A percentile compares a stretch with the other conserved stretches of the same genome.
phyloP scores from a whole-genome alignment of 2,113 vertebrate species.

The Calonectris borealis region DNA sequence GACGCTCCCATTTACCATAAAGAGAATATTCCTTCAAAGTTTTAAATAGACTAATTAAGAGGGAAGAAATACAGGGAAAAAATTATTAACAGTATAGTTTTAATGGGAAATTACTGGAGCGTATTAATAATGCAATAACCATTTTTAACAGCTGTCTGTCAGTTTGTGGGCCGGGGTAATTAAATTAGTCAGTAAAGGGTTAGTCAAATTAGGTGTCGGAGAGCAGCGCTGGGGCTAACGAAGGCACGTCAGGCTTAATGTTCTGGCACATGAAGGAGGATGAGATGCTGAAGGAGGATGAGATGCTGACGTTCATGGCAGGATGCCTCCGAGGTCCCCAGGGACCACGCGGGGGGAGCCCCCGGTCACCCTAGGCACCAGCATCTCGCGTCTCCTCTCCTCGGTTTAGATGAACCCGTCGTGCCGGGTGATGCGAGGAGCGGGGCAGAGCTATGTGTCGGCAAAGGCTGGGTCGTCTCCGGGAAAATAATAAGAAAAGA shows the following conservation, averaged over 20 bases:
- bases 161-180: slow-evolving; percentile 75
- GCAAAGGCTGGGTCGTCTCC: background rate
- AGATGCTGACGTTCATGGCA: background rate
- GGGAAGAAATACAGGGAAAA: slow-evolving; percentile 77
- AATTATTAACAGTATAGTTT: slow-evolving; percentile 82
- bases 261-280: background rate
- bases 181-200: slow-evolving; percentile 79
- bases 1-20: slow-evolving; percentile 78
- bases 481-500: background rate
- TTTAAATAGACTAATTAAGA: slow-evolving; percentile 86
- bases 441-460: fast-evolving
- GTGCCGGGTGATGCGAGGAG: background rate
- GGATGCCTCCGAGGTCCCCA: background rate
- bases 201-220: slow-evolving; percentile 61
- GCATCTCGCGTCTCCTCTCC: background rate
- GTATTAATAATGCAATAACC: slow-evolving; percentile 83
- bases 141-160: slow-evolving; percentile 83
- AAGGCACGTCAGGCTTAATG: background rate
- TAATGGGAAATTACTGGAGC: slow-evolving; percentile 82
- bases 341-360: fast-evolving
- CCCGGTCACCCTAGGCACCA: fast-evolving
- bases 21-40: slow-evolving; percentile 80
- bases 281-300: background rate
- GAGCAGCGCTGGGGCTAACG: background rate
- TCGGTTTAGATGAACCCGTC: fast-evolving